Percentiles rank a stretch among this genome's conserved stretches.
phyloP scores from a whole-genome alignment of 1,140 invertebrate species.

The Cherax destructor region DNA sequence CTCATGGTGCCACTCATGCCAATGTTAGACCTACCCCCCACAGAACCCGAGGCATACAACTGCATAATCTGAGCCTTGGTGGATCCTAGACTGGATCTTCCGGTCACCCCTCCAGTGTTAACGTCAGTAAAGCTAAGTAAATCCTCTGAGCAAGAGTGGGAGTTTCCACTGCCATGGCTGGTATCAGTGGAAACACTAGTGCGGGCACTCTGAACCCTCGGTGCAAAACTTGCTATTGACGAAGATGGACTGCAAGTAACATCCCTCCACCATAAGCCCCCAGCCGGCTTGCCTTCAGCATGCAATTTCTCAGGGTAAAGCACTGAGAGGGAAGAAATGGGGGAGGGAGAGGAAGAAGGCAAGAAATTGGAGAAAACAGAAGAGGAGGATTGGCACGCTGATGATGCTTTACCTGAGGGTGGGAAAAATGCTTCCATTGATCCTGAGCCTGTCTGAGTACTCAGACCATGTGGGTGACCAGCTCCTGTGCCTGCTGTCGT shows the following conservation, averaged over 20 bases:
- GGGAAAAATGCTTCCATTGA: constrained; percentile 77
- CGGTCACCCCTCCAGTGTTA: constrained; percentile 23
- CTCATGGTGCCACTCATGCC: neutral
- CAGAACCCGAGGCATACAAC: constrained; percentile 45
- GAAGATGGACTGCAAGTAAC: constrained; percentile 7
- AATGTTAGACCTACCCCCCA: neutral
- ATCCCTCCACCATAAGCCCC: constrained; percentile 56
- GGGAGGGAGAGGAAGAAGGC: neutral
- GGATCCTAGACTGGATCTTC: constrained; percentile 30
- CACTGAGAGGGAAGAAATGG: constrained; percentile 13
- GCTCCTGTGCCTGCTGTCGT: constrained; percentile 67
- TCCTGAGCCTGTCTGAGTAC: constrained; percentile 49
- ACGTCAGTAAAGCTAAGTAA: constrained; percentile 66
- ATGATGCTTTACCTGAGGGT: constrained; percentile 75
- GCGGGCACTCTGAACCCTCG: constrained; percentile 5
- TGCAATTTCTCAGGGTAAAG: constrained; percentile 42
- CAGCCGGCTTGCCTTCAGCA: constrained; percentile 28
- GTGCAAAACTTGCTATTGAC: constrained; percentile 12
- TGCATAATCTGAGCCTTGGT: constrained; percentile 62
- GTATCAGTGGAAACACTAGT: neutral
- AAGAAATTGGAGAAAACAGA: constrained; percentile 34
- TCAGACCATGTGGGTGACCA: constrained; percentile 53
- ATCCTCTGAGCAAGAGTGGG: constrained; percentile 25
- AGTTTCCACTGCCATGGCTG: neutral
- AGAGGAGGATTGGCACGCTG: constrained; percentile 36